These are phyloP conservation scores for Drosophila gunungcola DNA, from an alignment of 1,140 invertebrate species.

Conservation along the genomic window DNA sequence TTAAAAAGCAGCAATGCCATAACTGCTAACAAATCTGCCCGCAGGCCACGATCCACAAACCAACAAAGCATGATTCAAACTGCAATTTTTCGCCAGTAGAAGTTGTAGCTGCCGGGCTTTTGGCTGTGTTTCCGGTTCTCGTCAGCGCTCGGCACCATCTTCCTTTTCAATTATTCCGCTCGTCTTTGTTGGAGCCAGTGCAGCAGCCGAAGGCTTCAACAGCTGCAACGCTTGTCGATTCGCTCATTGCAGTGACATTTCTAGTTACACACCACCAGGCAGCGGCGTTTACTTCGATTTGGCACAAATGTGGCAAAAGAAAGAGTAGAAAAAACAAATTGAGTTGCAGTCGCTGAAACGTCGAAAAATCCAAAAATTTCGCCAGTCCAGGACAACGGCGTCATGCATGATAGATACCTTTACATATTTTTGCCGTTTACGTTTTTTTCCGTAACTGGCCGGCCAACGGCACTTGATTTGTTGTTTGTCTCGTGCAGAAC, in stretches of 20 bases:
- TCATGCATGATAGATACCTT: conserved; percentile 80
- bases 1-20: conserved; percentile 48
- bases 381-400: conserved; percentile 45
- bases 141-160: conserved; percentile 59
- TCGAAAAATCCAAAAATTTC: conserved; percentile 67
- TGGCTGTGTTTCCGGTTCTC: conserved; percentile 66
- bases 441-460: conserved; percentile 65
- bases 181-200: conserved; percentile 18
- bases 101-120: conserved; percentile 49
- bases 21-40: conserved; percentile 39
- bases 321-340: conserved; percentile 56
- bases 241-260: conserved; percentile 55
- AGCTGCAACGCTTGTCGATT: conserved; percentile 46
- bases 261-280: conserved; percentile 76
- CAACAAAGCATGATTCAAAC: conserved; percentile 6
- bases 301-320: conserved; percentile 54
- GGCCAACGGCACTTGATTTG: conserved; percentile 77
- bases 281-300: conserved; percentile 71
- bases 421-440: conserved; percentile 68
- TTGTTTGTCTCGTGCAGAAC: conserved; percentile 79
- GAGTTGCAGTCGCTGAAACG: conserved; percentile 66
- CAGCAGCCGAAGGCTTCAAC: conserved; percentile 19
- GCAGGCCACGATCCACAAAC: conserved; percentile 1
- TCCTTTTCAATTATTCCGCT: conserved; percentile 75
- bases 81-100: conserved; percentile 35